Evolutionary conservation across 2,113 vertebrate species (phyloP).

Genomic region (Vanacampus margaritifer): DNA sequence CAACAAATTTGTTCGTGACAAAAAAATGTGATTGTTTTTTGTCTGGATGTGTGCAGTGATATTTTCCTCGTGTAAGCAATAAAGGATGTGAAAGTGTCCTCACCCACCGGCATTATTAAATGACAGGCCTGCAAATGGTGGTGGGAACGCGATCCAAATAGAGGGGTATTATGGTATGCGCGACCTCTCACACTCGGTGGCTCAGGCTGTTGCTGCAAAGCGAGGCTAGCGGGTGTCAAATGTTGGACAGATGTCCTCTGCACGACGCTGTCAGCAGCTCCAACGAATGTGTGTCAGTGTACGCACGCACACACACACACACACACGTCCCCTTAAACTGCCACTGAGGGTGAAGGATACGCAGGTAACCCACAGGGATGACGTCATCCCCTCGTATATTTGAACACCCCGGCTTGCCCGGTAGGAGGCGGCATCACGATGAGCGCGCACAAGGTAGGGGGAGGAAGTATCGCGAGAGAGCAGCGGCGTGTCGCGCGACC

Average conservation of each 20-base stretch:
- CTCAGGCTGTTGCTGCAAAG: constrained; percentile 2
- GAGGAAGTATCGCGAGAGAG: constrained; percentile 68
- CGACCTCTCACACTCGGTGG: neutral
- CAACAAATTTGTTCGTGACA: too few species aligned
- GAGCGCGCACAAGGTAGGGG: constrained; percentile 14
- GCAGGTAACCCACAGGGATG: constrained; percentile 21
- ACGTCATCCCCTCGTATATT: constrained; percentile 36
- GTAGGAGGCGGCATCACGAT: constrained; percentile 52
- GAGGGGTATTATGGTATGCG: neutral
- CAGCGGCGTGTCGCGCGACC: constrained; percentile 47
- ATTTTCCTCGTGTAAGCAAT: neutral
- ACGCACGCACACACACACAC: neutral
- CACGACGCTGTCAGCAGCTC: constrained; percentile 21
- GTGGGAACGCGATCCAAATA: neutral
- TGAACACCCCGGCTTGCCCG: constrained; percentile 13
- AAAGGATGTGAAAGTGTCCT: neutral
- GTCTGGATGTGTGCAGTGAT: neutral
- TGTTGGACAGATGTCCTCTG: constrained; percentile 37
- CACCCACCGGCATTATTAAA: neutral
- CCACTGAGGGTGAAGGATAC: neutral
- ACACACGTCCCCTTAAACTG: neutral
- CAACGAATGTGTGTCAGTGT: neutral
- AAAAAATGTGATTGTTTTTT: too few species aligned
- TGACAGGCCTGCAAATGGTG: neutral
- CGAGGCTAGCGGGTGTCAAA: constrained; percentile 8